Evolutionary conservation across 1,140 invertebrate genomes (phyloP).

Genomic region (Sycophaga agraensis): DNA sequence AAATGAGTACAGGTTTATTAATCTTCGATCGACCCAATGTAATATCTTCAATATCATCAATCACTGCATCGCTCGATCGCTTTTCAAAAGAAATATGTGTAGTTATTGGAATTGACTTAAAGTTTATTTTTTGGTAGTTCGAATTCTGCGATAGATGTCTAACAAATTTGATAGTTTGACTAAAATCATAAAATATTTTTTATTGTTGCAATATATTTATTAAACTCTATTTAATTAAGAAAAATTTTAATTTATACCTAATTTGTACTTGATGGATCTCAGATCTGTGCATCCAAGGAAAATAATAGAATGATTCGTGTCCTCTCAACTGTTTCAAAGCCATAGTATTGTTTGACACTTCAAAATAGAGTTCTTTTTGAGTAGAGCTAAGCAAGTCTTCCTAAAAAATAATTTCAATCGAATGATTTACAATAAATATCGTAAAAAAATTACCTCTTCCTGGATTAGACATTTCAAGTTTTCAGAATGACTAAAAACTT

Average conservation of each 20-base stretch:
- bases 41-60: too few species aligned
- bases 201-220: neutral
- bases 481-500: too few species aligned
- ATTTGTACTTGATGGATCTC: constrained; percentile 48
- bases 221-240: neutral
- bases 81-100: constrained; percentile 41
- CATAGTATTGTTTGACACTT: constrained; percentile 34
- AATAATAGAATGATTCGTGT: constrained; percentile 44
- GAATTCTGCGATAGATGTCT: constrained; percentile 26
- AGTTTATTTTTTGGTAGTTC: constrained; percentile 23
- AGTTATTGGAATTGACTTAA: constrained; percentile 30
- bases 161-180: constrained; percentile 48
- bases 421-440: too few species aligned
- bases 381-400: too few species aligned
- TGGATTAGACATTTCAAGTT: too few species aligned
- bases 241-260: constrained; percentile 37
- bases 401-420: too few species aligned
- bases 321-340: constrained; percentile 42
- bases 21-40: neutral
- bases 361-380: neutral
- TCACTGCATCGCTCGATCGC: neutral
- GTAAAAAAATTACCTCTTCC: too few species aligned
- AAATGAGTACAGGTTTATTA: neutral
- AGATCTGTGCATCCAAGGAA: constrained; percentile 45
- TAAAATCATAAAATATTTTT: constrained; percentile 28